Base-by-base conservation (phyloP, 2,797 vertebrate species). In the Periophthalmus magnuspinnatus region DNA sequence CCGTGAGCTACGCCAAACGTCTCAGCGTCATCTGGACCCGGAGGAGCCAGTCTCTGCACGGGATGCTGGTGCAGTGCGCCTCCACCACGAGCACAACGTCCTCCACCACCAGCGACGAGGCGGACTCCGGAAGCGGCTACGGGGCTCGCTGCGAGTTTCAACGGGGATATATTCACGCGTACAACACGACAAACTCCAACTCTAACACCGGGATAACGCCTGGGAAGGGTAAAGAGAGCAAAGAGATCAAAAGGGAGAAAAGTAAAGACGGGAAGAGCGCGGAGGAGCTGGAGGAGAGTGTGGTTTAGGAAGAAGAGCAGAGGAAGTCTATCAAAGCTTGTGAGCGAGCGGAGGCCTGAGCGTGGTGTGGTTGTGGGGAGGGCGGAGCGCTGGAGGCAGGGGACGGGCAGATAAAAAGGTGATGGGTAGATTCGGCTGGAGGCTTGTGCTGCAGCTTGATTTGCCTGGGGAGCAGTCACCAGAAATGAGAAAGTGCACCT, bases 1-100 rank as follows among this genome's bases (percentile, higher is more conserved):
- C 91, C 0, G 84, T 87, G 22, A 87, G 77, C 41, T 97, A 96
- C 0, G 95, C 95, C 87, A 95, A 96, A 84, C 91, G 94, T 41
- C 85, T 97, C 9, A 95, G 95, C 5, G 93, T 95, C 48, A 94
- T 95, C 88, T 97, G 96, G 96, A 95, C 95, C 9, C 91, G 95
- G 58, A 91, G 96, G 69, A 97, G 96, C 82, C 96, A 96, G 89
- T 97, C 96, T 0, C 92, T 97, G 50, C 96, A 97, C 0, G 95
- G 96, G 48, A 95, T 96, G 92, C 93, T 97, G 78, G 93, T 95
- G 3, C 95, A 94, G 70, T 95, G 93, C 0, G 92, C 93, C 5
- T 91, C 93, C 0, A 90, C 91, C 0, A 78, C 92, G 0, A 89
- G 91, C 75, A 91, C 88, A 17, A 81, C 85, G 8, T 90, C 70